phyloP scores from a whole-genome alignment of 92 coral and sea anemone species.

The Zoanthus solanderi region DNA sequence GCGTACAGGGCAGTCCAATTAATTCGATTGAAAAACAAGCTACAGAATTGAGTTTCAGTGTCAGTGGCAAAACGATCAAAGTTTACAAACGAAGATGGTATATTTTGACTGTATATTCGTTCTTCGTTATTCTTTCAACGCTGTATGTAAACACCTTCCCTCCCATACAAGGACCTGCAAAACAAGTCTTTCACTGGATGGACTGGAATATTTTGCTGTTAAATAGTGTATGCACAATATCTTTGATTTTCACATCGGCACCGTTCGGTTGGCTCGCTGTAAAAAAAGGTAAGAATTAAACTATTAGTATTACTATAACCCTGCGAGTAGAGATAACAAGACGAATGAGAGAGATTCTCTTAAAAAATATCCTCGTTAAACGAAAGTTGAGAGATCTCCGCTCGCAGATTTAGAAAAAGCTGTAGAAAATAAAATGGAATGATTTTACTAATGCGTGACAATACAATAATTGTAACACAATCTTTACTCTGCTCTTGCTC shows the following conservation, averaged over 20 bases:
- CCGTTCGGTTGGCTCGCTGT: slow-evolving; percentile 80
- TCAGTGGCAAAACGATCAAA: slow-evolving; percentile 12
- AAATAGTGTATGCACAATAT: slow-evolving; percentile 53
- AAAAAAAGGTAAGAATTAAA: slow-evolving; percentile 63
- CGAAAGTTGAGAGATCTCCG: no score
- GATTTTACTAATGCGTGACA: no score
- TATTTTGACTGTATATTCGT: slow-evolving; percentile 60
- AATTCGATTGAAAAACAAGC: background rate
- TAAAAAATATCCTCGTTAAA: no score
- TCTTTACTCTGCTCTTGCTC: no score
- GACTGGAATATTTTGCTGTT: slow-evolving; percentile 72
- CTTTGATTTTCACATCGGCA: slow-evolving; percentile 54
- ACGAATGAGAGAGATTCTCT: no score
- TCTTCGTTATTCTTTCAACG: slow-evolving; percentile 64
- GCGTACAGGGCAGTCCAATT: background rate
- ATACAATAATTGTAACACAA: no score
- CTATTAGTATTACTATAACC: no score
- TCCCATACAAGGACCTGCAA: slow-evolving; percentile 76
- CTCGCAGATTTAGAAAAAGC: no score
- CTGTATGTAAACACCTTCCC: slow-evolving; percentile 77
- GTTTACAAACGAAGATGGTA: slow-evolving; percentile 84
- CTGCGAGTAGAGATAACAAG: no score
- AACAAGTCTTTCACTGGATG: slow-evolving; percentile 73
- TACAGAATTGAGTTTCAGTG: background rate
- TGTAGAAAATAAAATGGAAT: no score